Evolutionary conservation across 2,797 vertebrate genomes (phyloP).

Genomic region (Nannoperca australis): DNA sequence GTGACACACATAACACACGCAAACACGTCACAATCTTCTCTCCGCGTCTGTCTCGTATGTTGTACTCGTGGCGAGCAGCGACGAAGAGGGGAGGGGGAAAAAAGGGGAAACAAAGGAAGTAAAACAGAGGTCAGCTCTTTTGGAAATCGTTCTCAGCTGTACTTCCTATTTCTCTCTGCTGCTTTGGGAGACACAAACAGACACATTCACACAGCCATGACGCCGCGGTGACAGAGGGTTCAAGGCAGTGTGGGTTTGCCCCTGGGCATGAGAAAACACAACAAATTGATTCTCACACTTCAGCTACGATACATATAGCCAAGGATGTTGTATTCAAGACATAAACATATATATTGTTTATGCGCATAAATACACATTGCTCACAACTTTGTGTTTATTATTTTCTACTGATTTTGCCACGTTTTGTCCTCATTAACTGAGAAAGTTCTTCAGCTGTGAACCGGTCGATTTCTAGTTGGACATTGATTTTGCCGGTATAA

Average conservation of each 20-base stretch:
- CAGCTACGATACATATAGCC: conserved; percentile 12
- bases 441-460: not conserved
- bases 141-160: conserved; percentile 62
- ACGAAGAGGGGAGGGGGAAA: not conserved
- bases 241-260: conserved; percentile 39
- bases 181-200: conserved; percentile 51
- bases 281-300: conserved; percentile 7
- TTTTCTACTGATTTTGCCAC: not conserved
- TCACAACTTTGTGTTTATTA: not conserved
- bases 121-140: conserved; percentile 65
- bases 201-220: conserved; percentile 47
- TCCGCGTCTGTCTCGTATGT: conserved; percentile 1
- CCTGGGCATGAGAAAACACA: conserved; percentile 56
- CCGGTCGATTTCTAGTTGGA: not conserved
- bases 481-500: not conserved
- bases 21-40: conserved; percentile 15
- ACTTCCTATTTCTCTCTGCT: conserved; percentile 65
- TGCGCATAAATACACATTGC: not conserved
- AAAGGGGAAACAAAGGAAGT: conserved; percentile 50
- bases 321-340: not conserved
- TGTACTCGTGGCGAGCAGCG: not conserved
- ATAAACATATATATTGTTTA: not conserved
- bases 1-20: conserved; percentile 44
- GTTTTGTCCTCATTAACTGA: not conserved
- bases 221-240: conserved; percentile 58